Percentiles rank a stretch among this genome's conserved stretches.
Evolutionary conservation across 2,888 invertebrate genomes (phyloP).

Genomic region (Anorthoa munda): DNA sequence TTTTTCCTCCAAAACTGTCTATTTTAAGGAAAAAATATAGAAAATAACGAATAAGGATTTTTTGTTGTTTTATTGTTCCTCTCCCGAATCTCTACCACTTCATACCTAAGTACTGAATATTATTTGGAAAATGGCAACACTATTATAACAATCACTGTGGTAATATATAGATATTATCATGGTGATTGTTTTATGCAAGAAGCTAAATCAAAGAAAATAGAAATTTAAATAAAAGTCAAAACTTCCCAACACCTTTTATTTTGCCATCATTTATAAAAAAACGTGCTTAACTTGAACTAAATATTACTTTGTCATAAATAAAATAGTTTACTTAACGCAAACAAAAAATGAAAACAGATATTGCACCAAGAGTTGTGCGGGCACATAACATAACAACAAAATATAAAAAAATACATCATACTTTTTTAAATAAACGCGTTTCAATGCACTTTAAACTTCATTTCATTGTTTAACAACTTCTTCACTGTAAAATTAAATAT

Average conservation of each 20-base stretch:
- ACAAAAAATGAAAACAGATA: slow-evolving; percentile 53
- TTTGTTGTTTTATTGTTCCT: slow-evolving; percentile 71
- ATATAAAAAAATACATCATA: slow-evolving; percentile 49
- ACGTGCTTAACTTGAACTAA: slow-evolving; percentile 43
- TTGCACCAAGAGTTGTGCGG: slow-evolving; percentile 46
- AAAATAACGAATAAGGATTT: slow-evolving; percentile 82
- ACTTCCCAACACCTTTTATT: slow-evolving; percentile 72
- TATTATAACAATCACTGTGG: no score
- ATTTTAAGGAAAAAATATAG: slow-evolving; percentile 87
- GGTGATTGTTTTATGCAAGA: neutral
- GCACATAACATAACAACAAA: slow-evolving; percentile 38
- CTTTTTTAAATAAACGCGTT: slow-evolving; percentile 41
- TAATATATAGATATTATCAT: neutral
- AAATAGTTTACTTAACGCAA: slow-evolving; percentile 49
- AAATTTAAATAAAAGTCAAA: slow-evolving; percentile 37
- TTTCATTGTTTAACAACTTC: neutral
- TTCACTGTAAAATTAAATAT: slow-evolving; percentile 31
- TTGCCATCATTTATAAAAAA: slow-evolving; percentile 60
- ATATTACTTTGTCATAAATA: slow-evolving; percentile 53
- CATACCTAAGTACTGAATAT: neutral
- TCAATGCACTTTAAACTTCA: slow-evolving; percentile 47
- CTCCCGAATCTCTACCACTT: neutral
- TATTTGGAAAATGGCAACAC: neutral
- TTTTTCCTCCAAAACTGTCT: slow-evolving; percentile 84
- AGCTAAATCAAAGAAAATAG: no score